Evolutionary conservation across 1,140 invertebrate genomes (phyloP).

Genomic region (Dinoponera quadriceps): DNA sequence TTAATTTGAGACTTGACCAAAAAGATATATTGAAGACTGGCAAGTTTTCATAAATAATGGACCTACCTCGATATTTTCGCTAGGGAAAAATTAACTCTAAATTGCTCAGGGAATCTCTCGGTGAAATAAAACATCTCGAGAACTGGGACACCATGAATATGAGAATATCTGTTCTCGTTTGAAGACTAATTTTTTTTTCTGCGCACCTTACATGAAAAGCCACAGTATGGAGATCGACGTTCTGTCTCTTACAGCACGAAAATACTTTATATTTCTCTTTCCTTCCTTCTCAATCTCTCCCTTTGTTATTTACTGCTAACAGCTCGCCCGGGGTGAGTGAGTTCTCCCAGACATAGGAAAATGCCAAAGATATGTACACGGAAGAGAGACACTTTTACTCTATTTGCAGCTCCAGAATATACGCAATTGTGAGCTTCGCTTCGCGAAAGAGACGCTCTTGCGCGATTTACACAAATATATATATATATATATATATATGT

Average conservation of each 20-base stretch:
- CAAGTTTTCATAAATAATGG: too few relatives aligned
- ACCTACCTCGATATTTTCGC: too few relatives aligned
- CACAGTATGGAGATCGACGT: not conserved
- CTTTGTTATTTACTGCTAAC: constrained; percentile 6
- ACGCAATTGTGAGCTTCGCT: not conserved
- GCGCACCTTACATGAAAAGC: constrained; percentile 3
- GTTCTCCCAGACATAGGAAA: constrained; percentile 49
- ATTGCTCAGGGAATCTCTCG: too few relatives aligned
- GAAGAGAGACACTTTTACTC: constrained; percentile 51
- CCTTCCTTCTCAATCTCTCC: constrained; percentile 1
- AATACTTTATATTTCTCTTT: constrained; percentile 61
- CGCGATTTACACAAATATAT: constrained; percentile 15
- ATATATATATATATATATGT: too few relatives aligned
- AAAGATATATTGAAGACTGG: too few relatives aligned
- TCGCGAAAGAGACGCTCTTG: constrained; percentile 11
- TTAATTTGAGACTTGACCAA: too few relatives aligned
- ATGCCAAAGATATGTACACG: constrained; percentile 53
- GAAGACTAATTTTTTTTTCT: too few relatives aligned
- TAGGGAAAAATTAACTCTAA: too few relatives aligned
- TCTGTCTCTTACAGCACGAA: constrained; percentile 63
- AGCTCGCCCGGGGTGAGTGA: not conserved
- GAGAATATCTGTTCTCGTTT: too few relatives aligned
- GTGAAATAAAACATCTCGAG: too few relatives aligned
- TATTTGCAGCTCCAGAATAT: constrained; percentile 51
- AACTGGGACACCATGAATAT: too few relatives aligned